Conservation (phyloP, 2,797 vertebrate genomes). For the Monodelphis domestica region DNA sequence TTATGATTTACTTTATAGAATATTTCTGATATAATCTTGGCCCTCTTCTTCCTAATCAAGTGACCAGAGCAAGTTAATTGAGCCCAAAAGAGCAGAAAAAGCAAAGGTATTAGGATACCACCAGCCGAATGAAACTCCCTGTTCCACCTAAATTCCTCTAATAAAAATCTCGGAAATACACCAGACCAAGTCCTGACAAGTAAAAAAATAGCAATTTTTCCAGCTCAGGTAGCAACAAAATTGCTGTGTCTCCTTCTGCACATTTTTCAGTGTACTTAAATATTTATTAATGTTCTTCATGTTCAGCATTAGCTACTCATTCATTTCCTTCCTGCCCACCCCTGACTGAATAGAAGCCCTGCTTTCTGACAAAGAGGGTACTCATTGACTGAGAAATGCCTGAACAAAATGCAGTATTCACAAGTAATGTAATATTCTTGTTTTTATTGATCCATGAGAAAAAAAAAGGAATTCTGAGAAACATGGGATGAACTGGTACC, state of each 20-base stretch:
- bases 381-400: not conserved
- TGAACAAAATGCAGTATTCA: not conserved
- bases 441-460: not conserved
- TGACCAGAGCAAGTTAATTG: not conserved
- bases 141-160: too few species aligned
- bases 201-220: not conserved
- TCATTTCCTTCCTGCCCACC: not conserved
- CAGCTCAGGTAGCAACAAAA: not conserved
- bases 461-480: not conserved
- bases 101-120: not conserved
- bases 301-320: not conserved
- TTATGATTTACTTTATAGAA: slow-evolving; percentile 2
- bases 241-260: not conserved
- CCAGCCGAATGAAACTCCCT: not conserved
- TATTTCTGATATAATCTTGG: not conserved
- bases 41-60: not conserved
- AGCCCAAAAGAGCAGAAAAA: not conserved
- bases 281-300: not conserved
- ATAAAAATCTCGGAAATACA: not conserved
- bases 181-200: not conserved
- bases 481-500: not conserved
- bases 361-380: not conserved
- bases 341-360: not conserved
- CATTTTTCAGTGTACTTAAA: not conserved
- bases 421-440: not conserved